Evolutionary conservation across 35 echinoderm and acorn worm species (phyloP), one percentile per base, ranked within the genome.

Genomic region (Holothuria glaberrima): DNA sequence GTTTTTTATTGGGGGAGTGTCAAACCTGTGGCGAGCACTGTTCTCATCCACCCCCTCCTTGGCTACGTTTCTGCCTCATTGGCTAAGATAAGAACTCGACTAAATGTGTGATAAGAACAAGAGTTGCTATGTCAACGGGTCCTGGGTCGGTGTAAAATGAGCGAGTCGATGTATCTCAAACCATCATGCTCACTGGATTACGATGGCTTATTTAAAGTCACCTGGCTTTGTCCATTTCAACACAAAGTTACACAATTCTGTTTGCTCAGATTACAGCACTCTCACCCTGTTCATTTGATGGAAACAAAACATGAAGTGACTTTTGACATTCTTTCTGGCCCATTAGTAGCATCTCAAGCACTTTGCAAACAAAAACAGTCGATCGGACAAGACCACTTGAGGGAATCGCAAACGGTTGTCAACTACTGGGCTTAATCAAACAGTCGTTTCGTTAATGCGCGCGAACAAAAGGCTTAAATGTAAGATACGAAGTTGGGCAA

Each of bases 401-500:
- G 18, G n/a, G n/a, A 24, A 54, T 48, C 27, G 74, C 50, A 78
- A 78, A 78, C 41, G 38, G 18, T 78, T 78, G 74, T 78, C 74
- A 78, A 78, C 35, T 48, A 25, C 74, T 48, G 50, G 74, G 74
- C 74, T 78, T 48, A 78, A 78, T 78, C 74, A 78, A 78, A 78
- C 41, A 78, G 74, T 50, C 35, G 45, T 78, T 45, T 78, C 74
- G 21, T 48, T 54, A 78, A 78, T 48, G 14, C 44, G 35, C 7
- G 13, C n/a, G 44, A 48, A 78, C 74, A 78, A 78, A 50, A 48
- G 27, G 50, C 44, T 78, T 41, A 78, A 38, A 78, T 33, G 74
- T 48, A 78, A 24, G 74, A 26, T 48, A 78, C 38, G 74, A 78
- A 50, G 18, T 78, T 78, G 38, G n/a, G 44, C 41, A 48, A 78